These are phyloP conservation scores for Cyphomyrmex costatus DNA, from an alignment of 1,140 invertebrate genomes.

Conservation along the genomic window DNA sequence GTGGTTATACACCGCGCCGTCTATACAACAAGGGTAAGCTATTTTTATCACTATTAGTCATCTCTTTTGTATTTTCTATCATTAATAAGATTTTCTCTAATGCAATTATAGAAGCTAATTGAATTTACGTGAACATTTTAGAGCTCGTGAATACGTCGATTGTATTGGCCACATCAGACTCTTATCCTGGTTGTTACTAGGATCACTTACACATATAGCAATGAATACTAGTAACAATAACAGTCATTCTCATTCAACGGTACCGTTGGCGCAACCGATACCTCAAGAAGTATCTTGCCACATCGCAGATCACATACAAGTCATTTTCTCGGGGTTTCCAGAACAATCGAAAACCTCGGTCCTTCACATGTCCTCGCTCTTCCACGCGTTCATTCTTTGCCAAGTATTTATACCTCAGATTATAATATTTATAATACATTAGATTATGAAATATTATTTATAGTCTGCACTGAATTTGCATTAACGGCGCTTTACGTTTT, in stretches of 20 bases:
- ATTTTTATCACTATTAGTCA: background rate
- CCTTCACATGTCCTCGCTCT: conserved; percentile 96
- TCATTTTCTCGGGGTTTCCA: conserved; percentile 97
- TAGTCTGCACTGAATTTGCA: background rate
- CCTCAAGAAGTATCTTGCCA: conserved; percentile 98
- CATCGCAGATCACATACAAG: conserved; percentile 98
- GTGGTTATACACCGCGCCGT: conserved; percentile 96
- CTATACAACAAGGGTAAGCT: conserved; percentile 93
- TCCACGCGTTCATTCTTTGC: conserved; percentile 94
- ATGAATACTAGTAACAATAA: conserved; percentile 85
- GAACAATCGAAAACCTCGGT: conserved; percentile 97
- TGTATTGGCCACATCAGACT: conserved; percentile 97
- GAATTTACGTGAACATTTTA: conserved; percentile 80
- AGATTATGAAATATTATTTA: too few relatives aligned
- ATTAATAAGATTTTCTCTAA: background rate
- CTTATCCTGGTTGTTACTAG: conserved; percentile 98
- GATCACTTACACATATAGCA: conserved; percentile 96
- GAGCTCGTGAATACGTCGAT: conserved; percentile 97
- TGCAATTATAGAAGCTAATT: background rate
- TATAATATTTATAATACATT: background rate
- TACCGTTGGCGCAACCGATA: conserved; percentile 93
- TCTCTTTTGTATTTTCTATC: background rate
- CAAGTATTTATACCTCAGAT: conserved; percentile 86
- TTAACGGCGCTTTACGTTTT: background rate
- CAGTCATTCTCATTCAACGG: conserved; percentile 80